A percentile compares a stretch with the other conserved stretches of the same genome.
Evolutionary conservation across 2,888 invertebrate species (phyloP).

Genomic region (Drosophila nigritarsus): DNA sequence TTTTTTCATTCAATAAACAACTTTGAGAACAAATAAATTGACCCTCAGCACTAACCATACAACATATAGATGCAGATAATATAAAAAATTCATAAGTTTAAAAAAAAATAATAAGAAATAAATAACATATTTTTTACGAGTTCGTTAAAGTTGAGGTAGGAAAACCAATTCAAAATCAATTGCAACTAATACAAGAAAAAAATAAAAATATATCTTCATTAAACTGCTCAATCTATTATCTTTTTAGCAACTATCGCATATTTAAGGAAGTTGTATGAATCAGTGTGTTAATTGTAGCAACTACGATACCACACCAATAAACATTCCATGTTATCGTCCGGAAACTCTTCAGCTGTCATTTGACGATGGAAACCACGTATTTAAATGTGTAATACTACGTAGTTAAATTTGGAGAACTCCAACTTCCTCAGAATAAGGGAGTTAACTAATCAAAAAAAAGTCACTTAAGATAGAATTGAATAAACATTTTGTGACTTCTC

Average conservation of each 20-base stretch:
- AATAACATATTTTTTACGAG: background rate
- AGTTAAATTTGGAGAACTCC: background rate
- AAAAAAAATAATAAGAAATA: too few relatives aligned
- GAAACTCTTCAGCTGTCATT: conserved; percentile 8
- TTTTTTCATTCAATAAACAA: too few relatives aligned
- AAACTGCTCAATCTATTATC: background rate
- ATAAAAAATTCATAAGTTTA: background rate
- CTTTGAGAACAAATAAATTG: background rate
- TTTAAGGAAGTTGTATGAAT: conserved; percentile 4
- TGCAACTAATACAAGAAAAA: background rate
- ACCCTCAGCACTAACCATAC: background rate
- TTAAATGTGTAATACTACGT: background rate
- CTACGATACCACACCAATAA: background rate
- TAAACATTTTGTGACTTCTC: too few relatives aligned
- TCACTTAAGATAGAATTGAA: background rate
- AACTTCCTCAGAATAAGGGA: background rate
- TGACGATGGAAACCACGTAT: background rate
- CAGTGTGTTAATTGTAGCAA: background rate
- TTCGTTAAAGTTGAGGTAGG: background rate
- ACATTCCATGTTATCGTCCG: conserved; percentile 19
- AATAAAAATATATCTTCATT: background rate
- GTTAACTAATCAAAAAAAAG: background rate
- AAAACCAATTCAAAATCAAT: background rate
- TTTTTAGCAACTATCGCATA: conserved; percentile 6
- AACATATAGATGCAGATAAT: background rate